Base-by-base conservation (phyloP, 1,140 invertebrate genomes). In the Drosophila arizonae region DNA sequence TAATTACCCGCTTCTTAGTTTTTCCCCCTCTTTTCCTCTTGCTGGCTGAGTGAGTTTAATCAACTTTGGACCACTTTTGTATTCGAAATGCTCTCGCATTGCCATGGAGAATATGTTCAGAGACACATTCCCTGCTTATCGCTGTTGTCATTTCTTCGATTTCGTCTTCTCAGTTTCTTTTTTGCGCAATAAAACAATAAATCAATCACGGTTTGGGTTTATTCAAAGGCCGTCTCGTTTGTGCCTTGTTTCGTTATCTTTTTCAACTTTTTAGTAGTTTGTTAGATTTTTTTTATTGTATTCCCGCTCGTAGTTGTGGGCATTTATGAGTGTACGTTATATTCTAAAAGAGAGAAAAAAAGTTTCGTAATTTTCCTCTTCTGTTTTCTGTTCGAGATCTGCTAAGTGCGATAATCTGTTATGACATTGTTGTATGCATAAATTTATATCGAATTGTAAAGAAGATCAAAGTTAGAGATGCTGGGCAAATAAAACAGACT, bases 131-230 rank as follows among this genome's bases (percentile, higher is more conserved):
- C 52, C 67, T 70, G 72, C 79, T 79, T 82, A 82, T 87, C 70
- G 79, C 24, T 46, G 66, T 87, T 79, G 76, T 87, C 71, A 81
- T 81, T 67, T 72, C 57, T 43, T 24, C 69, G 54, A 65, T 76
- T 72, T 65, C 72, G 43, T 6, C 43, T 46, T 17, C 15, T 13
- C 64, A 56, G 60, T 39, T 33, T 54, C 48, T 50, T 73, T 79
- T 82, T 79, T 24, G 69, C 84, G 66, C 63, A 82, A 87, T 87
- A 87, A 88, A 87, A 77, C 84, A 84, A 87, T 87, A 87, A 87
- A 87, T 87, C 82, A 87, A 87, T 87, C 82, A 88, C 51, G 64
- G 72, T 72, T 77, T 50, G 76, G 67, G 57, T 72, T 87, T 72
- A 55, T 69, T 43, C 56, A 70, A 41, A 36, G 57, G 43, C 58